These are phyloP conservation scores for Isaurus tuberculatus DNA, from an alignment of 92 coral and sea anemone genomes.

Conservation along the genomic window DNA sequence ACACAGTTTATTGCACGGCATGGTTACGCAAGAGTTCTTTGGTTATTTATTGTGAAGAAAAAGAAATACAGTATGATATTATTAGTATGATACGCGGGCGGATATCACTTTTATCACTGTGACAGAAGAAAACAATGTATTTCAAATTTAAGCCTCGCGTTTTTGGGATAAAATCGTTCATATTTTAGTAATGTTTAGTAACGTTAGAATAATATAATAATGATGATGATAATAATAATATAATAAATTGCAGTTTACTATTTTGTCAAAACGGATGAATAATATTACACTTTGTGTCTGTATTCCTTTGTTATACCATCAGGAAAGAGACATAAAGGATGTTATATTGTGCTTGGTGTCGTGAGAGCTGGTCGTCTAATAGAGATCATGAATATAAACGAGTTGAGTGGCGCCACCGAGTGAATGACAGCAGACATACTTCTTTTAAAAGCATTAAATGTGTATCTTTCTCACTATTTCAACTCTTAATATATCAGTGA, in stretches of 20 bases:
- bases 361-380: background rate
- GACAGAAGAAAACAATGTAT: background rate
- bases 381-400: background rate
- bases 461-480: constrained; percentile 10
- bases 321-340: background rate
- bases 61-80: no score
- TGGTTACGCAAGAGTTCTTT: background rate
- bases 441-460: background rate
- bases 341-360: background rate
- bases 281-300: background rate
- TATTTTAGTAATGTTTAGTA: background rate
- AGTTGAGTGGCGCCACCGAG: constrained; percentile 19
- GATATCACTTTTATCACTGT: background rate
- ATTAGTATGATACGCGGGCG: background rate
- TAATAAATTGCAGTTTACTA: background rate
- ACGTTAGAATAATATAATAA: background rate
- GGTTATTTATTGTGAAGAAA: background rate
- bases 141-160: background rate
- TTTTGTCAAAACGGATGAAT: background rate
- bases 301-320: background rate
- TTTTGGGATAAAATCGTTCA: background rate
- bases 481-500: constrained; percentile 33
- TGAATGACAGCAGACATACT: background rate
- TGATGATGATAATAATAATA: background rate
- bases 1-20: background rate